Evolutionary conservation across 2,888 invertebrate species (phyloP).

Genomic region (Pedicia rivosa): DNA sequence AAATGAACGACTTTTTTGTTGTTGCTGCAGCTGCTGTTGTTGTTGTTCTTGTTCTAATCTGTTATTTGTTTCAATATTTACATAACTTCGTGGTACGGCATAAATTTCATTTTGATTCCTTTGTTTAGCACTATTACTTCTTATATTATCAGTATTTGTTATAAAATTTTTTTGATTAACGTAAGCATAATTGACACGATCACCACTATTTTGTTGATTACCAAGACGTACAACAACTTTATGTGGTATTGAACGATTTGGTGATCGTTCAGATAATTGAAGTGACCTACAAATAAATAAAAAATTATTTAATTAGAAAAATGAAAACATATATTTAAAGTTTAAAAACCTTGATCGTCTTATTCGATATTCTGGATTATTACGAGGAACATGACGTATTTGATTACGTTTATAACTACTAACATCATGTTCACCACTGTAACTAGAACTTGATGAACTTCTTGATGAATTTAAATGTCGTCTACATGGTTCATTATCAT

Average conservation of each 20-base stretch:
- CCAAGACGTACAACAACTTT: constrained; percentile 24
- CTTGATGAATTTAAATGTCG: constrained; percentile 20
- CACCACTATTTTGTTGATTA: background rate
- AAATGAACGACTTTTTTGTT: constrained; percentile 25
- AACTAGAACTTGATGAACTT: constrained; percentile 30
- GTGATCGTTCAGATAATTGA: constrained; percentile 43
- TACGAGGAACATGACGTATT: constrained; percentile 20
- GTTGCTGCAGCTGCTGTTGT: constrained; percentile 1
- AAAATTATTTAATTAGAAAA: background rate
- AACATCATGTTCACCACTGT: constrained; percentile 24
- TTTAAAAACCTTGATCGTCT: constrained; percentile 24
- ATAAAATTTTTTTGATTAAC: too few species aligned
- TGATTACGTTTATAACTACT: constrained; percentile 20
- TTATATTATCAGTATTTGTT: background rate
- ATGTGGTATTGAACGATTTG: constrained; percentile 26
- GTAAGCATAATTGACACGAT: background rate
- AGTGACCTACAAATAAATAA: constrained; percentile 33
- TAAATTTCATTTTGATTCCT: constrained; percentile 1
- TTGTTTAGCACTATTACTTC: background rate
- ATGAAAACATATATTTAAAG: background rate
- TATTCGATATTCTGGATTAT: constrained; percentile 27
- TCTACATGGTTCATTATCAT: constrained; percentile 20
- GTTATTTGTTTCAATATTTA: background rate
- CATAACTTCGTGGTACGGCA: constrained; percentile 1
- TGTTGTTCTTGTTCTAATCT: constrained; percentile 1